phyloP scores from a whole-genome alignment of 2,113 vertebrate genomes.

The Ophiodon elongatus region DNA sequence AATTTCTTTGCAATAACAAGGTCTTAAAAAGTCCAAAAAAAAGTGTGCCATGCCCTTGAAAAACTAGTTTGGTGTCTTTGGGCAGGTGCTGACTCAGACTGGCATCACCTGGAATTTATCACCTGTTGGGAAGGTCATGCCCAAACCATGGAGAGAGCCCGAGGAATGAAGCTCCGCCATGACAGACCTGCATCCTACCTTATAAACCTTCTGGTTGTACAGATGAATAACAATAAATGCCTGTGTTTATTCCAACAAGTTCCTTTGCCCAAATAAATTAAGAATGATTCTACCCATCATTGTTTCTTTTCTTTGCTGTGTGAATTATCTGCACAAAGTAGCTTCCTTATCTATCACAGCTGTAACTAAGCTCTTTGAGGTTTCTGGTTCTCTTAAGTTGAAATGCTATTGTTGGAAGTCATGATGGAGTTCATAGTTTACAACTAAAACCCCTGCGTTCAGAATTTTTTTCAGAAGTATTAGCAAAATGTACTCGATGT shows the following conservation, averaged over 20 bases:
- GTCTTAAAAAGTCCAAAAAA: neutral
- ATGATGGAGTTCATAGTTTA: neutral
- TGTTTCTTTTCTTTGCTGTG: neutral
- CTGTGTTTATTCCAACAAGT: constrained; percentile 69
- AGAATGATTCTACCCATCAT: constrained; percentile 55
- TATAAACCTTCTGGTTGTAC: constrained; percentile 70
- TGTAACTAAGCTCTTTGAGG: neutral
- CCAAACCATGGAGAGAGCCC: constrained; percentile 86
- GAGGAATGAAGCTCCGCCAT: constrained; percentile 74
- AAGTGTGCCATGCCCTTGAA: neutral
- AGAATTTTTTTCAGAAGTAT: neutral
- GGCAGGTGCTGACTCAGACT: constrained; percentile 88
- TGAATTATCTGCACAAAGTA: neutral
- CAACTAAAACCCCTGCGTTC: neutral
- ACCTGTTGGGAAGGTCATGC: constrained; percentile 90
- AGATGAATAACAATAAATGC: constrained; percentile 61
- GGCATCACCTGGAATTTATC: constrained; percentile 93
- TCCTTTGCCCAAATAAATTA: constrained; percentile 74
- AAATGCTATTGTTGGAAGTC: neutral
- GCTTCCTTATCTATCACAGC: neutral
- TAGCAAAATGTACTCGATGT: neutral
- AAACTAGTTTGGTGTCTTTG: neutral
- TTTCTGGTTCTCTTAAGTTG: neutral
- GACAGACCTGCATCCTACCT: constrained; percentile 13
- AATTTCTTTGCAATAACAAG: neutral